Percentiles rank a stretch among this genome's conserved stretches.
phyloP scores from a whole-genome alignment of 2,888 invertebrate genomes.

The Dione juno region DNA sequence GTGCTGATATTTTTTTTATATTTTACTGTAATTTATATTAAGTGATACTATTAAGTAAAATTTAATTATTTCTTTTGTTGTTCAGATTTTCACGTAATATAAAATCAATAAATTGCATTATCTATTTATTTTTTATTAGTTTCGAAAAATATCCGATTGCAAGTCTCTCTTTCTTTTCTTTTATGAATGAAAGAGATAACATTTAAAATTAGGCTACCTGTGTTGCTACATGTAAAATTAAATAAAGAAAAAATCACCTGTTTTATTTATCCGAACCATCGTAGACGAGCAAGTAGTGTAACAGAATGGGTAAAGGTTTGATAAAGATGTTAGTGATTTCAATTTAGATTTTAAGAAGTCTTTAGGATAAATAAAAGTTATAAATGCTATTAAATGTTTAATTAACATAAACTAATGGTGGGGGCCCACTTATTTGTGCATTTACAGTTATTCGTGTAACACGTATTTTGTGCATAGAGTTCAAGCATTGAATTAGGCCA shows the following conservation, averaged over 20 bases:
- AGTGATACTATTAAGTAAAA: neutral
- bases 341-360: constrained; percentile 50
- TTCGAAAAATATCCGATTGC: constrained; percentile 12
- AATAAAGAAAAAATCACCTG: constrained; percentile 39
- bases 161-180: constrained; percentile 19
- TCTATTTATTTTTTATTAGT: neutral
- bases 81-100: neutral
- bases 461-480: constrained; percentile 84
- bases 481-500: constrained; percentile 84
- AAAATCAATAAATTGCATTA: neutral
- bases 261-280: constrained; percentile 44
- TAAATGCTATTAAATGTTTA: constrained; percentile 50
- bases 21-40: neutral
- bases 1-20: neutral
- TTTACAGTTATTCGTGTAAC: constrained; percentile 84
- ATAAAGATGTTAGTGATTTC: constrained; percentile 68
- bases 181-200: constrained; percentile 28
- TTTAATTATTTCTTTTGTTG: neutral
- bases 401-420: constrained; percentile 52
- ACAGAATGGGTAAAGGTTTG: constrained; percentile 73
- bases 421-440: constrained; percentile 73
- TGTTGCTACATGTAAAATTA: constrained; percentile 45
- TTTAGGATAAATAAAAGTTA: constrained; percentile 51
- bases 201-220: constrained; percentile 17
- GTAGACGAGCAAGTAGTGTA: constrained; percentile 52